Evolutionary conservation across 2,113 vertebrate species (phyloP).

Genomic region (Macrotus californicus): DNA sequence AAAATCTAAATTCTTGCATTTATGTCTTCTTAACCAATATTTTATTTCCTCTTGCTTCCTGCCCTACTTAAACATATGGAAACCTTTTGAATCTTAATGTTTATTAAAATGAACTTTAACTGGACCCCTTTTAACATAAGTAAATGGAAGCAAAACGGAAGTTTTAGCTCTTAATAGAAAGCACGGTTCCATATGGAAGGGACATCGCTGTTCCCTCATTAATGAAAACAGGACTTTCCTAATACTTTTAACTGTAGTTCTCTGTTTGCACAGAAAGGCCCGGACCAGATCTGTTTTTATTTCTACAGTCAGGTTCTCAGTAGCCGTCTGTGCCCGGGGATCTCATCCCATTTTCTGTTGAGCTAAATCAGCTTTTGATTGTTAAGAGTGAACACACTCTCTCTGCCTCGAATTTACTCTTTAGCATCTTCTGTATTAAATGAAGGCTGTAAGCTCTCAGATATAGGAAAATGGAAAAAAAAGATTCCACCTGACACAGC

Average conservation of each 20-base stretch:
- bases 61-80: constrained; percentile 18
- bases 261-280: constrained; percentile 54
- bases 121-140: neutral
- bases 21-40: constrained; percentile 20
- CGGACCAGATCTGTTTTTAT: constrained; percentile 59
- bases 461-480: neutral
- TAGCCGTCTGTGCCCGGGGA: constrained; percentile 47
- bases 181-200: constrained; percentile 33
- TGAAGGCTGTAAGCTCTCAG: neutral
- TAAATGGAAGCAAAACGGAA: constrained; percentile 13
- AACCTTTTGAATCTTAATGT: constrained; percentile 22
- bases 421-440: constrained; percentile 25
- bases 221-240: constrained; percentile 53
- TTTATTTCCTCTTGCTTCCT: constrained; percentile 17
- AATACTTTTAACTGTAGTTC: constrained; percentile 51
- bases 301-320: constrained; percentile 50
- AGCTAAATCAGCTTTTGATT: constrained; percentile 44
- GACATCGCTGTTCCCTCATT: constrained; percentile 39
- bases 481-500: constrained; percentile 15
- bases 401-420: constrained; percentile 50
- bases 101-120: constrained; percentile 24
- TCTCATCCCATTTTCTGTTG: constrained; percentile 57
- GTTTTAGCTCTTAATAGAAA: constrained; percentile 30
- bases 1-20: neutral
- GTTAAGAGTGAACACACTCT: constrained; percentile 48